Evolutionary conservation across 2,797 vertebrate genomes (phyloP).

Genomic region (Fringilla coelebs): DNA sequence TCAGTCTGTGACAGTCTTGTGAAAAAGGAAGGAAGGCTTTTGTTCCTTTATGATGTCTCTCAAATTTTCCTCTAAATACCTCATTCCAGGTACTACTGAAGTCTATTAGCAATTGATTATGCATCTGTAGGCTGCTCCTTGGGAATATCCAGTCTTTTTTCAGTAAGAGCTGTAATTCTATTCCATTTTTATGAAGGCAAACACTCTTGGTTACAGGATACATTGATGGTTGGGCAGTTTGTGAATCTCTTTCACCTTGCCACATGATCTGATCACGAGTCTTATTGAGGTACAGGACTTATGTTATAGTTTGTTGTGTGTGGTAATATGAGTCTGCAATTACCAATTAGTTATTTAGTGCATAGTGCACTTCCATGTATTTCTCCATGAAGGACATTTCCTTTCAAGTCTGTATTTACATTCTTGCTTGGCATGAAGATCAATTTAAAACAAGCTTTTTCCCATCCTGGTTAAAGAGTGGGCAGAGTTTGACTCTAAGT

Average conservation of each 20-base stretch:
- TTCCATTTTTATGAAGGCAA: neutral
- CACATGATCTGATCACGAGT: neutral
- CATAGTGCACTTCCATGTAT: neutral
- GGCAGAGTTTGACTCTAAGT: neutral
- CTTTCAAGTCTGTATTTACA: neutral
- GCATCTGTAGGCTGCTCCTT: neutral
- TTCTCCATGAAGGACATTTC: neutral
- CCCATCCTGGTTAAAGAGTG: neutral
- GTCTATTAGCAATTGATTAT: neutral
- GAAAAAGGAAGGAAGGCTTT: neutral
- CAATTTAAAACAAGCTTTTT: neutral
- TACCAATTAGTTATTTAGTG: neutral
- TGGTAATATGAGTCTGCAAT: neutral
- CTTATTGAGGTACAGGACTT: neutral
- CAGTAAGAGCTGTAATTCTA: neutral
- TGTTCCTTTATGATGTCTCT: neutral
- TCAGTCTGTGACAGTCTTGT: neutral
- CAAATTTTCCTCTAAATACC: neutral
- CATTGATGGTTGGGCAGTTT: neutral
- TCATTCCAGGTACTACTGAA: neutral
- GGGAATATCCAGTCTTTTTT: neutral
- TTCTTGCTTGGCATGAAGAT: neutral
- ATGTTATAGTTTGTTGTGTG: neutral
- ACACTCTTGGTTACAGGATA: neutral
- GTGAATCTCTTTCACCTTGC: neutral